Base-by-base conservation (phyloP, 1,140 invertebrate species). In the Oedothorax gibbosus region DNA sequence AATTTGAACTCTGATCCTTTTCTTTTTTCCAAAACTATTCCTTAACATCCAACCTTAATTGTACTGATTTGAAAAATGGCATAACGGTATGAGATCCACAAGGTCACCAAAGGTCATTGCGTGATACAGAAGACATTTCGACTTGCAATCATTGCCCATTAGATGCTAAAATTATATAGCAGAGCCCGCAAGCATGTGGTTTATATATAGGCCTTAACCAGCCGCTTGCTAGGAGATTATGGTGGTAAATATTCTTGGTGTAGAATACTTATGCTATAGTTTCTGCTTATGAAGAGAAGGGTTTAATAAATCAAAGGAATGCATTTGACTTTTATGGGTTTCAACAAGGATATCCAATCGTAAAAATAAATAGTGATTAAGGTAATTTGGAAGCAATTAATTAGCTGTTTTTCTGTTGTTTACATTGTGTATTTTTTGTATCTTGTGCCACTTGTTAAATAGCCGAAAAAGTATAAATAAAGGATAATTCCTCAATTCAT, bases 101-200 rank as follows among this genome's bases (percentile, higher is more conserved):
- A 82, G 80, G 80, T 82, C 80, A 82, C 51, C 35, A 73, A 73
- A 82, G 69, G 80, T 82, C 80, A 64, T 73, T 62, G 80, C 80
- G 80, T 82, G 80, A 71, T 53, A 21, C 69, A 18, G 21, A 35
- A 73, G 80, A 73, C 80, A 73, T 73, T 82, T 82, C 64, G 69
- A 53, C 49, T 18, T 50, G 69, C 51, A 72, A 82, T 73, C 68
- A 82, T 73, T 64, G 65, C 80, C 80, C 80, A 82, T 82, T 82
- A 82, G 80, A 56, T 21, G 35, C 80, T 50, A 20, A 79, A 79
- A 79, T 79, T 79, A 79, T 60, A 79, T 51, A 49, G 51, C 62
- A 66, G 18, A 35, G 3, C 18, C 77, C 64, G 53, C 53, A 4
- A 65, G 64, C 77, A 71, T 49, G 57, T 81, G 56, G 78, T 81